phyloP scores from a whole-genome alignment of 2,888 invertebrate species.

The Mimachlamys varia region DNA sequence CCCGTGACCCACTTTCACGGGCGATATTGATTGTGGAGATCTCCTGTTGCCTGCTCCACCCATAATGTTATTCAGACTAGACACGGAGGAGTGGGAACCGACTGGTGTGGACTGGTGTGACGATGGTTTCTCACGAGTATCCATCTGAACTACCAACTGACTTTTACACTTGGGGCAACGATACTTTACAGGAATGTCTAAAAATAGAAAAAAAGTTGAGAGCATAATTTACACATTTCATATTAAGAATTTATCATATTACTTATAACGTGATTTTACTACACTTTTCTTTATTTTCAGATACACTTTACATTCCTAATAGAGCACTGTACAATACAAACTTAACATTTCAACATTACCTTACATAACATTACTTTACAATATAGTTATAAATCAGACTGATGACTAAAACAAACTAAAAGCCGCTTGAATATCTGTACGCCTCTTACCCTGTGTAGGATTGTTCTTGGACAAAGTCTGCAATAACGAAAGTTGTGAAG shows the following conservation, averaged over 20 bases:
- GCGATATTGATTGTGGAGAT: neutral
- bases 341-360: too few species aligned
- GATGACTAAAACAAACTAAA: too few species aligned
- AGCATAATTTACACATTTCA: too few species aligned
- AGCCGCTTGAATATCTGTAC: too few species aligned
- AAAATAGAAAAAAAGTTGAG: slow-evolving; percentile 25
- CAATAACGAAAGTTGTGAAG: slow-evolving; percentile 35
- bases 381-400: too few species aligned
- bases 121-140: slow-evolving; percentile 38
- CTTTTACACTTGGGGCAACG: slow-evolving; percentile 74
- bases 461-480: neutral
- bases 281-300: too few species aligned
- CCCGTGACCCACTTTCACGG: neutral
- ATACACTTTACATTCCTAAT: too few species aligned
- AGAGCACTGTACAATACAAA: too few species aligned
- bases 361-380: too few species aligned
- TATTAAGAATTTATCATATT: too few species aligned
- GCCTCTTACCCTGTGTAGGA: neutral
- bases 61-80: neutral
- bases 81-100: slow-evolving; percentile 16
- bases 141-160: slow-evolving; percentile 63
- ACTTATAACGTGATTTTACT: too few species aligned
- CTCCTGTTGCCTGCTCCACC: neutral
- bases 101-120: slow-evolving; percentile 42
- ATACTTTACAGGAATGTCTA: slow-evolving; percentile 42